phyloP scores from a whole-genome alignment of 2,888 invertebrate genomes.

The Cantharis rustica region DNA sequence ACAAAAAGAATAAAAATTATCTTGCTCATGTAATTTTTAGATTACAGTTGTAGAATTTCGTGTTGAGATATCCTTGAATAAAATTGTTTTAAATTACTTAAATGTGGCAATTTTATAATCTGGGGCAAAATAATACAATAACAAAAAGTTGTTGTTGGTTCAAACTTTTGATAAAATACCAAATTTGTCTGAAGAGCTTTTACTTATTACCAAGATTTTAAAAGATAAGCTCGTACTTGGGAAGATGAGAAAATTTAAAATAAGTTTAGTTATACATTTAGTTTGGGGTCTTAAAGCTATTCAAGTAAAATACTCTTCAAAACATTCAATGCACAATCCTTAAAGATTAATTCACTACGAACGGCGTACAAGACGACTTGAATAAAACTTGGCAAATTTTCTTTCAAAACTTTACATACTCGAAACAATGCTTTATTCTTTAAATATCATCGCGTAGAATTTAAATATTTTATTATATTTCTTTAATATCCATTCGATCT shows the following conservation, averaged over 20 bases:
- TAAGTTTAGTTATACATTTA: constrained; percentile 2
- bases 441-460: not conserved
- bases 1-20: constrained; percentile 1
- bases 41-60: constrained; percentile 8
- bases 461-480: not conserved
- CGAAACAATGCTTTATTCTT: not conserved
- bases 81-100: constrained; percentile 16
- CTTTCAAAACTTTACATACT: not conserved
- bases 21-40: not conserved
- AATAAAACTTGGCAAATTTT: not conserved
- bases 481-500: not conserved
- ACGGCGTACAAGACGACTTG: not conserved
- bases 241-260: constrained; percentile 3
- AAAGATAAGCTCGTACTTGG: constrained; percentile 1
- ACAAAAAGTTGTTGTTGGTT: constrained; percentile 7
- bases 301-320: not conserved
- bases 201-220: constrained; percentile 2
- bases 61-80: constrained; percentile 10
- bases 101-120: constrained; percentile 18
- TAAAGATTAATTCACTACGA: not conserved
- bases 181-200: not conserved
- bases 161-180: constrained; percentile 1
- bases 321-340: constrained; percentile 4
- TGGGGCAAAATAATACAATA: constrained; percentile 16
- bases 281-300: constrained; percentile 3